Evolutionary conservation across 2,797 vertebrate species (phyloP).

Genomic region (Pangasius djambal): DNA sequence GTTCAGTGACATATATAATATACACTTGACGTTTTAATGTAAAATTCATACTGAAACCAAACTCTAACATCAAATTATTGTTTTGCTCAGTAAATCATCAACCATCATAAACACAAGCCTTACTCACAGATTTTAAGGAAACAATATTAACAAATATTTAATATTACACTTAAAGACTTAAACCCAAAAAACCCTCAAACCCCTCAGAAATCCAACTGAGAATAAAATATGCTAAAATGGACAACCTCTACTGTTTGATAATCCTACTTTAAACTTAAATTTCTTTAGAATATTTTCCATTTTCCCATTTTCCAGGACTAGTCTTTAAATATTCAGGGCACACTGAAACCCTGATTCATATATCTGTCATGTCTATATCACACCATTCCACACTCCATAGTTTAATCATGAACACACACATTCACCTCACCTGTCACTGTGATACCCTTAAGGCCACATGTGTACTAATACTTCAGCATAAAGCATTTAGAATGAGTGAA

Average conservation of each 20-base stretch:
- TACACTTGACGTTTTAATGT: background rate
- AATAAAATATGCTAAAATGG: background rate
- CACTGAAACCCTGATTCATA: background rate
- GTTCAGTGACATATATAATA: background rate
- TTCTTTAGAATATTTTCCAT: background rate
- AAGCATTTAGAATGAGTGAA: slow-evolving; percentile 55
- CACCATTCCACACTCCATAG: slow-evolving; percentile 12
- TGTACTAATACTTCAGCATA: slow-evolving; percentile 50
- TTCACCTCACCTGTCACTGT: slow-evolving; percentile 30
- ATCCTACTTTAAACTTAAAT: no score
- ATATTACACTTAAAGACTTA: background rate
- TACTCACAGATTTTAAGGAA: background rate
- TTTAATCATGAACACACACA: slow-evolving; percentile 41
- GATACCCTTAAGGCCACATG: slow-evolving; percentile 47
- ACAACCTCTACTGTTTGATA: background rate
- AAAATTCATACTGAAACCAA: background rate
- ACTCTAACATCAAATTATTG: background rate
- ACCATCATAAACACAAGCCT: background rate
- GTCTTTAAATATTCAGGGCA: no score
- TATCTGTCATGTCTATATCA: slow-evolving; percentile 12
- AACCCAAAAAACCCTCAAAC: no score
- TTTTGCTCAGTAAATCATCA: background rate
- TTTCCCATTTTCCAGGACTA: background rate
- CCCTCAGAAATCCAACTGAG: background rate
- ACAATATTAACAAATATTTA: background rate